Evolutionary conservation across 2,888 invertebrate genomes (phyloP).

Genomic region (Nemapogon koenigi): DNA sequence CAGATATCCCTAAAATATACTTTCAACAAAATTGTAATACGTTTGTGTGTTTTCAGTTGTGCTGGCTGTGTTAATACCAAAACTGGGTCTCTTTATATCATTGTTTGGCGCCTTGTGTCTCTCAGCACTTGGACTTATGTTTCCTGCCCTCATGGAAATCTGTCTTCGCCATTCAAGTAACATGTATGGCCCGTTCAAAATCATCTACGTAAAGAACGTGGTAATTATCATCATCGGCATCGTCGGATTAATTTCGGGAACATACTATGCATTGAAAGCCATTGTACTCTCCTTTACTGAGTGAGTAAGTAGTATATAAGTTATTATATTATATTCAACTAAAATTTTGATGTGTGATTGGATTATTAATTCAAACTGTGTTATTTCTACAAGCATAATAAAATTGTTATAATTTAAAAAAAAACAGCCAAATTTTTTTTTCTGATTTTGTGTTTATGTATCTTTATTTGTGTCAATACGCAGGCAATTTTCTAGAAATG

Average conservation of each 20-base stretch:
- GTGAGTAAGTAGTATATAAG: slow-evolving; percentile 3
- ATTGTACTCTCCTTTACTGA: slow-evolving; percentile 53
- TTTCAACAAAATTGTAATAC: too few species aligned
- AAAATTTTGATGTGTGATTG: too few species aligned
- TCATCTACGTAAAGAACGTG: slow-evolving; percentile 47
- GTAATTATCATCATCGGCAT: slow-evolving; percentile 56
- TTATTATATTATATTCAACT: too few species aligned
- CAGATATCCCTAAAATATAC: too few species aligned
- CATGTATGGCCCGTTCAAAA: slow-evolving; percentile 48
- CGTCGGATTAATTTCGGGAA: slow-evolving; percentile 62
- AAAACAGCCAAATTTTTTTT: too few species aligned
- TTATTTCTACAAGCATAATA: too few species aligned
- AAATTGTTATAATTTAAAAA: too few species aligned
- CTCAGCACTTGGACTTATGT: slow-evolving; percentile 75
- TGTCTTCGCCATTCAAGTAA: slow-evolving; percentile 75
- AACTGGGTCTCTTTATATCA: slow-evolving; percentile 76
- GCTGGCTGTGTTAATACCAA: slow-evolving; percentile 72
- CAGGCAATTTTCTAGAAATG: too few species aligned
- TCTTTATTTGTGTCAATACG: too few species aligned
- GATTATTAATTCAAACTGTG: too few species aligned
- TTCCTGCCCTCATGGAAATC: slow-evolving; percentile 77
- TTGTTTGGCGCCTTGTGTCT: slow-evolving; percentile 77
- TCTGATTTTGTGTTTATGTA: too few species aligned
- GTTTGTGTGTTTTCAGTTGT: slow-evolving; percentile 79
- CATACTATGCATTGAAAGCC: slow-evolving; percentile 62